These are phyloP conservation scores for Montipora cactus DNA, from an alignment of 64 coral and sea anemone species.

Conservation along the genomic window DNA sequence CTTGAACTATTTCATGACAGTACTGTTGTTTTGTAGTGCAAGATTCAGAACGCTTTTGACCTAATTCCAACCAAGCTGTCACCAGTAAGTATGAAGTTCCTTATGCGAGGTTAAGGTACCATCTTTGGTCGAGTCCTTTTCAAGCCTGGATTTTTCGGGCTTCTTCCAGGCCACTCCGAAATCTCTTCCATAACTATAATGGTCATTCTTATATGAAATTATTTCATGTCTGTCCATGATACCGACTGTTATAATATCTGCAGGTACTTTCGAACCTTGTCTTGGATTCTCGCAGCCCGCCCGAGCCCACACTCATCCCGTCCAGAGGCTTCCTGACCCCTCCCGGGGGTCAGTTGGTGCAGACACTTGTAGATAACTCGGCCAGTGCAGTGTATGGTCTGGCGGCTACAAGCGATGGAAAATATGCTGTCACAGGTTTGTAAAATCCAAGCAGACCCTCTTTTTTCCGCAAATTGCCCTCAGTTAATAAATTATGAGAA, in stretches of 20 bases:
- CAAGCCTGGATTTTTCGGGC: too few species aligned
- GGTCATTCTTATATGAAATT: too few species aligned
- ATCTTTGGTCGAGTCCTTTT: neutral
- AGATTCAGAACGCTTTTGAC: conserved; percentile 13
- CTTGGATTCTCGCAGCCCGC: conserved; percentile 50
- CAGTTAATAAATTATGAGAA: too few species aligned
- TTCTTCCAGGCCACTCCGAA: too few species aligned
- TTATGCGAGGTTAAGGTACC: neutral
- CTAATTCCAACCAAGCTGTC: conserved; percentile 10
- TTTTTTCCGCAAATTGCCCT: neutral
- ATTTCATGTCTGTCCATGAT: neutral
- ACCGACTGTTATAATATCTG: neutral
- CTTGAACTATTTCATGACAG: neutral
- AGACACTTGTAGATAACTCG: conserved; percentile 78
- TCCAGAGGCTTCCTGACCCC: conserved; percentile 86
- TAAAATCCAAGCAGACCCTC: neutral
- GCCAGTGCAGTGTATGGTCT: conserved; percentile 71
- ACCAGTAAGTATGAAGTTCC: neutral
- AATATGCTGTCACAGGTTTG: conserved; percentile 79
- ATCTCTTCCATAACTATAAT: too few species aligned
- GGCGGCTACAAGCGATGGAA: conserved; percentile 61
- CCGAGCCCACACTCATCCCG: conserved; percentile 75
- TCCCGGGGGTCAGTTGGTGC: conserved; percentile 84
- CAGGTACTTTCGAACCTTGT: conserved; percentile 70
- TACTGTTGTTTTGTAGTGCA: conserved; percentile 3